Evolutionary conservation across 2,888 invertebrate genomes (phyloP).

Genomic region (Eupithecia subfuscata): DNA sequence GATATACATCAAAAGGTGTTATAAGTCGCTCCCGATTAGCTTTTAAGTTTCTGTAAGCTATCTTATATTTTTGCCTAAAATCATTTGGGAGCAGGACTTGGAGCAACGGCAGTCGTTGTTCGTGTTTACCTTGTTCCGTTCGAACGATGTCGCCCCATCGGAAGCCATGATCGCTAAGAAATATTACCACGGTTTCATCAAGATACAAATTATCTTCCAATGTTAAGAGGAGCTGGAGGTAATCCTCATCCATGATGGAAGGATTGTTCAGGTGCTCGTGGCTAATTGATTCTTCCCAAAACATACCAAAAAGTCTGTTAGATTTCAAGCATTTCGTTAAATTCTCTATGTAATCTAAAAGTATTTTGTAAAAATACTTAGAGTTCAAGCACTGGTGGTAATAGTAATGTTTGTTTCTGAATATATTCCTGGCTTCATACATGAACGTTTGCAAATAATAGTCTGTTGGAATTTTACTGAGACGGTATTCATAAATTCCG

Average conservation of each 20-base stretch:
- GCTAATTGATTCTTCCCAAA: constrained; percentile 92
- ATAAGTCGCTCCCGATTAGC: constrained; percentile 89
- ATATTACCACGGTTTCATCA: constrained; percentile 87
- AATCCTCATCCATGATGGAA: constrained; percentile 87
- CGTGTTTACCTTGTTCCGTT: constrained; percentile 93
- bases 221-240: constrained; percentile 83
- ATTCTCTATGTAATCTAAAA: constrained; percentile 88
- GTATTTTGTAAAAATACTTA: constrained; percentile 87
- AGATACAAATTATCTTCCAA: constrained; percentile 82
- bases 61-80: constrained; percentile 75
- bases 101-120: constrained; percentile 94
- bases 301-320: constrained; percentile 90
- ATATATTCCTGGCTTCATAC: constrained; percentile 85
- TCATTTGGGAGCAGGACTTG: constrained; percentile 87
- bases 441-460: constrained; percentile 92
- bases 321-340: constrained; percentile 84
- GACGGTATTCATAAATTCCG: constrained; percentile 90
- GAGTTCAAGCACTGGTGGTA: constrained; percentile 88
- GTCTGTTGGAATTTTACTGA: constrained; percentile 91
- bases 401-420: constrained; percentile 86
- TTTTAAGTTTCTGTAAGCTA: constrained; percentile 86
- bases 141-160: constrained; percentile 92
- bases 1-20: constrained; percentile 92
- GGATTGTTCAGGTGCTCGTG: constrained; percentile 94
- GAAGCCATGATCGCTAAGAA: constrained; percentile 96